Conservation (phyloP, 1,140 invertebrate genomes). For the Nomia melanderi region DNA sequence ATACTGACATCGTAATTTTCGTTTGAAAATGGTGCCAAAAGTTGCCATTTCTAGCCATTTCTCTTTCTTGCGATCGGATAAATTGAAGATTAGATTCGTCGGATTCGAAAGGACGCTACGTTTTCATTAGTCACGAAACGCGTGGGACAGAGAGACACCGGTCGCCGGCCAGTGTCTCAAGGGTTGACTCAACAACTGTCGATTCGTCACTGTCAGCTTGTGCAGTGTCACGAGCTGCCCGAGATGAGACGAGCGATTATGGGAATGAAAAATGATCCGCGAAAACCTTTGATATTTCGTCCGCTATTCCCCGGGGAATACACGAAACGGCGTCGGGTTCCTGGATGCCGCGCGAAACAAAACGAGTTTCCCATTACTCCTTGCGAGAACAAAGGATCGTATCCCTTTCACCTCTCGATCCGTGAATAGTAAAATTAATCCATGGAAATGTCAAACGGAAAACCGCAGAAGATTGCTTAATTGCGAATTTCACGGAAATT, state of each 20-base stretch:
- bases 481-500: too few relatives aligned
- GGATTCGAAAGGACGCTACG: constrained; percentile 45
- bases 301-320: constrained; percentile 42
- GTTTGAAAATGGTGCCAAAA: too few relatives aligned
- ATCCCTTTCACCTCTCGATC: neutral
- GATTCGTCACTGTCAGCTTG: constrained; percentile 74
- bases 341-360: constrained; percentile 18
- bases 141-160: constrained; percentile 50
- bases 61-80: too few relatives aligned
- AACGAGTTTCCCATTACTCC: constrained; percentile 26
- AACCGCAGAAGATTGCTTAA: neutral
- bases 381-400: neutral
- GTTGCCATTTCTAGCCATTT: too few relatives aligned
- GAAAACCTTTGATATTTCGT: constrained; percentile 67
- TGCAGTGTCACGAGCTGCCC: constrained; percentile 68
- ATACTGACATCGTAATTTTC: too few relatives aligned
- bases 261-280: constrained; percentile 74
- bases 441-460: neutral
- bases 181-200: constrained; percentile 69
- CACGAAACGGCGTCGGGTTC: neutral
- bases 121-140: constrained; percentile 65
- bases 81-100: constrained; percentile 17
- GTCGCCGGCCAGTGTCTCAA: constrained; percentile 67
- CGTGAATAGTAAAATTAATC: neutral
- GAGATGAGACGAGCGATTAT: constrained; percentile 72